Base-by-base conservation (phyloP, 30 jellyfish, hydroid and myxozoan genomes). In the Hydractinia echinata region DNA sequence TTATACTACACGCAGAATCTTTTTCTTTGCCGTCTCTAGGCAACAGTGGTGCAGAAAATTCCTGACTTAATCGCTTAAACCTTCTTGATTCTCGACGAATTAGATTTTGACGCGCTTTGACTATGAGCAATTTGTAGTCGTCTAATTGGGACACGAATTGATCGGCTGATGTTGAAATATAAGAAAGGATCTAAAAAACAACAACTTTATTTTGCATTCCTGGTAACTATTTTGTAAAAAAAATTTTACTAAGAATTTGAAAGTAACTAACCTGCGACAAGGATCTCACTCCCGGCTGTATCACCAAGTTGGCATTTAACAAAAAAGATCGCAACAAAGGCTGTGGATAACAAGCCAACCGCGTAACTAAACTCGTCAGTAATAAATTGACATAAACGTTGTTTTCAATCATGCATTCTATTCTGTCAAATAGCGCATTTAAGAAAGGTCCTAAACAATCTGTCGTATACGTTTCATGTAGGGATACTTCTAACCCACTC, bases 301-400 rank as follows among this genome's bases (percentile, higher is more conserved):
- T 82, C 11, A 92, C 96, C 84, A 92, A 67, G 64, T 87, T 92
- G 18, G 98, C 84, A 71, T 87, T 92, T 67, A 92, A 87, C 81
- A 92, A 87, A 71, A 92, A 81, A 1, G 98, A 92, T 4, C 98
- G 95, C 53, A 92, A 66, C 16, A 92, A 73, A 4, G 98, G 98
- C 85, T 92, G 98, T 14, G 98, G 98, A 74, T 92, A 92, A 66
- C 98, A 87, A 10, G 98, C 98, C 21, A 92, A 81, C 72, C 98
- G 61, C 60, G 98, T 80, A 5, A 92, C 78, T 48, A 92, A 84
- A 52, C 94, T 79, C 16, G 98, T 92, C 79, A 92, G 79, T 44
- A 71, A 87, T 60, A 92, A 74, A 72, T 92, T 92, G 51, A 92
- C 83, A 83, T 92, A 92, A 67, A 83, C 53, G 39, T 88, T 82